Base-by-base conservation (phyloP, 2,888 invertebrate species). In the Rhimphoctona megacephalus region DNA sequence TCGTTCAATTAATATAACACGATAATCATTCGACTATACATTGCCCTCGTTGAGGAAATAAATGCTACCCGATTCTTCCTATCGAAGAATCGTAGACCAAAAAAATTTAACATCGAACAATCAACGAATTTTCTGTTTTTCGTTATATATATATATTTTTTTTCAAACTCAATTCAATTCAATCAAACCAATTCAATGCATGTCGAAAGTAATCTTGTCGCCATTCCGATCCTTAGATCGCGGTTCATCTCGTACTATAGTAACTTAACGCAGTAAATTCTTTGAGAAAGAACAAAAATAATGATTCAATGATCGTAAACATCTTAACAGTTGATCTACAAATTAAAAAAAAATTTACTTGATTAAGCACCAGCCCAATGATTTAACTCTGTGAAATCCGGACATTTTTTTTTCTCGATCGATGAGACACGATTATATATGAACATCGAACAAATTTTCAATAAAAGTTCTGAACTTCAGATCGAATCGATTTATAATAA, bases 291-390 rank as follows among this genome's bases (percentile, higher is more conserved):
- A 79, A 79, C n/a, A 54, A 79, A 64, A 36, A 36, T 25, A 80
- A 79, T 54, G 30, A 81, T 39, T 52, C 30, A 85, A 83, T 67
- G 64, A 86, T 83, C 54, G 83, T 84, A 84, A 86, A 83, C 77
- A 78, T 86, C 73, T 73, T 86, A 86, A 86, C 83, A 86, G 76
- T 86, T 67, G 49, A 86, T 78, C 80, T 81, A 76, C 39, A 46
- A 46, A 70, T 39, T 19, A 80, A 54, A 43, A 69, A 77, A 80
- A 70, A 80, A 67, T 49, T 83, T 52, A 79, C 54, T 66, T 39
- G 57, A 76, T 86, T 74, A 84, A 86, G 86, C 86, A 86, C 86
- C 86, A 86, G 86, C 83, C 86, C 86, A 80, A 77, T 46, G 39
- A 67, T n/a, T 33, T 36, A 52, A 85, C 80, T 67, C 78, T 83